Evolutionary conservation across 2,797 vertebrate genomes (phyloP).

Genomic region (Champsocephalus gunnari): DNA sequence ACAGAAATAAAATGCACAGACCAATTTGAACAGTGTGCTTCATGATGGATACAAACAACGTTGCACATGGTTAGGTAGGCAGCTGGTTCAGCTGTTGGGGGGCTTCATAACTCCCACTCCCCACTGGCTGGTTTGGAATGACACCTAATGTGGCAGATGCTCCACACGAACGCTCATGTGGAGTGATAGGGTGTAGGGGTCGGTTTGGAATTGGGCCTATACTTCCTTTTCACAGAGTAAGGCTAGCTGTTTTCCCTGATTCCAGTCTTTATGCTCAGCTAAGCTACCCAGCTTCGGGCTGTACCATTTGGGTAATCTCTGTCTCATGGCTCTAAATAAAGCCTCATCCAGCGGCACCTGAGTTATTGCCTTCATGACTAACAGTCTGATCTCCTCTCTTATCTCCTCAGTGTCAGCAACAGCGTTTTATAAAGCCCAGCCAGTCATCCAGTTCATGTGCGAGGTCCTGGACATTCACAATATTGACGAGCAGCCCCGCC

Average conservation of each 20-base stretch:
- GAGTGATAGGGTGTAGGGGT: too few relatives aligned
- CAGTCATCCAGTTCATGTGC: conserved; percentile 99
- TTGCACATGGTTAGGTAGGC: too few relatives aligned
- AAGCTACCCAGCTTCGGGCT: too few relatives aligned
- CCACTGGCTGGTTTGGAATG: too few relatives aligned
- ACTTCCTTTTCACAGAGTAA: background rate
- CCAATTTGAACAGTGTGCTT: too few relatives aligned
- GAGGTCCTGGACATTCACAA: conserved; percentile 99
- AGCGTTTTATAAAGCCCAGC: conserved; percentile 99
- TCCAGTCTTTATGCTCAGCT: background rate
- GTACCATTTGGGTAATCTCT: background rate
- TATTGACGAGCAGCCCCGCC: conserved; percentile 97
- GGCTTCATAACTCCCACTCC: too few relatives aligned
- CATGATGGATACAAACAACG: too few relatives aligned
- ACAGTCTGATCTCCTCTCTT: conserved; percentile 3
- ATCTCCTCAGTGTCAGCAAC: conserved; percentile 93
- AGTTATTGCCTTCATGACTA: background rate
- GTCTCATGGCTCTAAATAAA: background rate
- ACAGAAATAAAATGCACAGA: too few relatives aligned
- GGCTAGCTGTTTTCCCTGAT: background rate
- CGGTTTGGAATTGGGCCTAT: too few relatives aligned
- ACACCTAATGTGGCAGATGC: too few relatives aligned
- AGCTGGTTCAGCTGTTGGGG: too few relatives aligned
- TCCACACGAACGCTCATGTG: too few relatives aligned
- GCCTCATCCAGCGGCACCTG: background rate